Conservation (phyloP, 2,113 vertebrate species). For the Thinocorus orbignyianus region DNA sequence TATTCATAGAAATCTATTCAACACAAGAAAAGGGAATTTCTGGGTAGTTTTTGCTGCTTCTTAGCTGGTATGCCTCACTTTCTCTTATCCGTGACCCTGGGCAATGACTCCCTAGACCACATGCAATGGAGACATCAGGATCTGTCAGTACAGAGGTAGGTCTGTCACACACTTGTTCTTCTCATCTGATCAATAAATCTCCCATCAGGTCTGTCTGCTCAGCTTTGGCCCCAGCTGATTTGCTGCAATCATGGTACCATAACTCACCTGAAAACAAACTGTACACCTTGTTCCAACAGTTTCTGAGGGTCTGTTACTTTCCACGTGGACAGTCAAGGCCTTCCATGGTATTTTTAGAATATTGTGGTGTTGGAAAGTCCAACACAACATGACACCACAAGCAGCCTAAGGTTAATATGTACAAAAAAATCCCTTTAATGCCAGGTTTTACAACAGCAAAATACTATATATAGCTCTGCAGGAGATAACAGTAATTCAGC, state of each 20-base stretch:
- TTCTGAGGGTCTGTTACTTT: background rate
- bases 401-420: background rate
- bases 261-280: background rate
- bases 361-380: background rate
- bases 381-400: background rate
- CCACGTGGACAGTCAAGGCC: background rate
- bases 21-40: background rate
- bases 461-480: background rate
- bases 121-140: background rate
- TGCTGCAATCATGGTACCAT: background rate
- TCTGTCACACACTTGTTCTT: background rate
- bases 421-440: background rate
- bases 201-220: background rate
- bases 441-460: conserved; percentile 5
- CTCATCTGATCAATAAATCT: background rate
- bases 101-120: background rate
- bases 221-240: background rate
- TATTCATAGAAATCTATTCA: background rate
- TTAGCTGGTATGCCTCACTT: background rate
- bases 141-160: background rate
- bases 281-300: background rate
- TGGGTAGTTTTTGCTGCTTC: background rate
- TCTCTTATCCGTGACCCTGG: background rate
- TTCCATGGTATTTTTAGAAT: conserved; percentile 28
- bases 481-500: conserved; percentile 15